These are phyloP conservation scores for Geodia barretti DNA, from an alignment of 37 sponge, comb jelly and placozoan genomes.

Conservation along the genomic window DNA sequence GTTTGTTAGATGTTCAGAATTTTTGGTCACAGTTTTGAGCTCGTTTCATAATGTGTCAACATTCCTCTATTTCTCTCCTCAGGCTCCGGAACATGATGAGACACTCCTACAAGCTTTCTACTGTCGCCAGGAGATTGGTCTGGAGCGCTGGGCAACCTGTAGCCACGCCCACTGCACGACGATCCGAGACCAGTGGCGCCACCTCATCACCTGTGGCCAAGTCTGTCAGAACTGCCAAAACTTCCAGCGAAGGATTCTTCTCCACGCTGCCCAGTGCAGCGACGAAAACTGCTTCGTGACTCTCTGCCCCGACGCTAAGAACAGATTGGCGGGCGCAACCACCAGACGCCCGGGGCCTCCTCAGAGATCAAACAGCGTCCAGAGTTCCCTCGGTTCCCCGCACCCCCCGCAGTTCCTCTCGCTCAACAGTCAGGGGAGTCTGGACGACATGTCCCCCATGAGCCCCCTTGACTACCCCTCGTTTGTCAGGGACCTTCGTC, in stretches of 20 bases:
- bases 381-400: neutral
- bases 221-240: neutral
- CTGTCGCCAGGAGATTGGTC: neutral
- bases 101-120: neutral
- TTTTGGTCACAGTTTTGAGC: too few species aligned
- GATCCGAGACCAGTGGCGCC: slow-evolving; percentile 1
- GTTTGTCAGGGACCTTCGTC: neutral
- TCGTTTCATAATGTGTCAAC: too few species aligned
- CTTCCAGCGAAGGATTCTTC: neutral
- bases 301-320: neutral
- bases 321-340: neutral
- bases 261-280: neutral
- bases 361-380: neutral
- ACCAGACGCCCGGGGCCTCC: neutral
- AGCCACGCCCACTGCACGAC: neutral
- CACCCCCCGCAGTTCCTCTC: neutral
- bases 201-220: neutral
- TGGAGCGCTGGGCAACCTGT: neutral
- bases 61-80: too few species aligned
- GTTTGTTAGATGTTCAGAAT: too few species aligned
- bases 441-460: neutral
- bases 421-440: neutral
- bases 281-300: neutral
- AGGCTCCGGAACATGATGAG: too few species aligned
- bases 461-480: neutral